Percentiles rank a stretch among this genome's conserved stretches.
phyloP scores from a whole-genome alignment of 2,888 invertebrate species.

The Agrypnus murinus region DNA sequence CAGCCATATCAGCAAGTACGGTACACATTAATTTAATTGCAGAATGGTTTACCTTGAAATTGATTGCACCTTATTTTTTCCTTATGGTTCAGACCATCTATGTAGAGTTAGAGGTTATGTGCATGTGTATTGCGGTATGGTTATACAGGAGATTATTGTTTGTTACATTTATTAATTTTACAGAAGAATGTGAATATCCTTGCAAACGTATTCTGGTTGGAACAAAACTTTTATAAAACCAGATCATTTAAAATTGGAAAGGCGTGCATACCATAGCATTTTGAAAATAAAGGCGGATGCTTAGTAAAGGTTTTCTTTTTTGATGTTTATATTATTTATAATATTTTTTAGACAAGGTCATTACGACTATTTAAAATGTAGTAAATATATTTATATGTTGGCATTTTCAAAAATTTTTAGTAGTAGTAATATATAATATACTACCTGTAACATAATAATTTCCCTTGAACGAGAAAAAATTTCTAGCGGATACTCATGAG shows the following conservation, averaged over 20 bases:
- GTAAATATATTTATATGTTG: too few relatives aligned
- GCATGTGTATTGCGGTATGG: slow-evolving; percentile 4
- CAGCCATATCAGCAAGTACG: slow-evolving; percentile 1
- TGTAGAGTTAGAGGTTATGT: slow-evolving; percentile 15
- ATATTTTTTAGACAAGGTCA: slow-evolving; percentile 7
- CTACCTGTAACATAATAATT: too few relatives aligned
- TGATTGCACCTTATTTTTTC: slow-evolving; percentile 31
- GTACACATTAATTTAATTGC: slow-evolving; percentile 21
- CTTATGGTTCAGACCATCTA: slow-evolving; percentile 29
- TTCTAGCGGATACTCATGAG: not conserved
- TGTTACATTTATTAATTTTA: not conserved
- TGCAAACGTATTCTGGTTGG: slow-evolving; percentile 5
- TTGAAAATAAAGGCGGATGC: slow-evolving; percentile 7
- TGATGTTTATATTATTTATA: slow-evolving; percentile 4
- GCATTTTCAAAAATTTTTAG: too few relatives aligned
- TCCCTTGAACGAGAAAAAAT: slow-evolving; percentile 5
- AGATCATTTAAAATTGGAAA: slow-evolving; percentile 14
- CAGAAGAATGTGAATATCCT: slow-evolving; percentile 11
- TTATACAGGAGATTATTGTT: slow-evolving; percentile 18
- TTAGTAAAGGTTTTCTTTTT: slow-evolving; percentile 1
- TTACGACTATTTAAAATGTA: not conserved
- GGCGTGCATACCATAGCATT: slow-evolving; percentile 5
- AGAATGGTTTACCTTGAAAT: slow-evolving; percentile 29
- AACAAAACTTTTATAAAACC: not conserved
- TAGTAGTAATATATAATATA: slow-evolving; percentile 6